phyloP scores from a whole-genome alignment of 2,797 vertebrate species.

The Anisognathus igniventris region DNA sequence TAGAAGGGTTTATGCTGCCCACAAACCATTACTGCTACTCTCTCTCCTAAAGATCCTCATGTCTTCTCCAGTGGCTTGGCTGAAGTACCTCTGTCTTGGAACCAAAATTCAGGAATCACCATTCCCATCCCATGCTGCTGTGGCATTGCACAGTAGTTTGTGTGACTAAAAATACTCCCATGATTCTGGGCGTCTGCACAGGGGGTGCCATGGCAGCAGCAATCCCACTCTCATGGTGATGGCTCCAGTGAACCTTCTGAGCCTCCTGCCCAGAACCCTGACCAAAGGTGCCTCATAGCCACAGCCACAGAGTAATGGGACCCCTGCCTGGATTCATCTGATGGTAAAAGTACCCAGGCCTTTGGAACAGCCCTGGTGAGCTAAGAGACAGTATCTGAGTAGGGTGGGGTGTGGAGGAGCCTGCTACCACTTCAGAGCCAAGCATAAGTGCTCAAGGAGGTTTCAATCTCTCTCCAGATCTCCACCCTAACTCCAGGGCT shows the following conservation, averaged over 20 bases:
- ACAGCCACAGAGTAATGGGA: not conserved
- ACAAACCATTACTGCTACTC: not conserved
- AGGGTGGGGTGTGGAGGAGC: not conserved
- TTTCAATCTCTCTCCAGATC: not conserved
- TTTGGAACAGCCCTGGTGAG: not conserved
- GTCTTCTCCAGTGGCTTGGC: not conserved
- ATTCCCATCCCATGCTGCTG: not conserved
- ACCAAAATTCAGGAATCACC: not conserved
- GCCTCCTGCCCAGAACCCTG: not conserved
- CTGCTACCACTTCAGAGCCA: not conserved
- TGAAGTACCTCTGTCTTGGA: not conserved
- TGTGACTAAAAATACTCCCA: not conserved
- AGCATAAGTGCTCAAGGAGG: not conserved
- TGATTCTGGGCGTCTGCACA: not conserved
- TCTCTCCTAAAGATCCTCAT: not conserved
- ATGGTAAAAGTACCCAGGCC: not conserved
- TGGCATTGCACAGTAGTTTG: accelerated
- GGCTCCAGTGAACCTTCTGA: not conserved
- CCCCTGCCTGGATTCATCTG: not conserved
- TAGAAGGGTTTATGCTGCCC: not conserved
- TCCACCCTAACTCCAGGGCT: slow-evolving; percentile 6
- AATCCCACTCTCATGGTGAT: accelerated
- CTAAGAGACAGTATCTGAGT: not conserved
- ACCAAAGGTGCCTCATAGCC: not conserved
- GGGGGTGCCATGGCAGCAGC: not conserved